Percentiles rank a stretch among this genome's conserved stretches.
phyloP scores from a whole-genome alignment of 2,797 vertebrate species.

The Babyrousa celebensis region DNA sequence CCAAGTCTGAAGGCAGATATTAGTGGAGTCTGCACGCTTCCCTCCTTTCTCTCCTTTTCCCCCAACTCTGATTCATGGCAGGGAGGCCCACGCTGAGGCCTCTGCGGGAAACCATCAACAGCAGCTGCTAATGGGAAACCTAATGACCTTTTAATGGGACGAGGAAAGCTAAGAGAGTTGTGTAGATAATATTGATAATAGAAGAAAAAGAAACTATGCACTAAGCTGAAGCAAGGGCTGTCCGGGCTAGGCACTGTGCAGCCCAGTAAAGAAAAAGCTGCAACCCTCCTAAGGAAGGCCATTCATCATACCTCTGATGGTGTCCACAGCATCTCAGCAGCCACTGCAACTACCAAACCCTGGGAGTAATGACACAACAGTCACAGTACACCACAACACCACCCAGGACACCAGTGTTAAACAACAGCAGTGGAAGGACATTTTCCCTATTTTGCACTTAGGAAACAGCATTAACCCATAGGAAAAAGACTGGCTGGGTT shows the following conservation, averaged over 20 bases:
- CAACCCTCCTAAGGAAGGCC: background rate
- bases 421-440: background rate
- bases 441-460: constrained; percentile 33
- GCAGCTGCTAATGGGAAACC: constrained; percentile 88
- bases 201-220: constrained; percentile 77
- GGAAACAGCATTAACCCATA: background rate
- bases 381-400: background rate
- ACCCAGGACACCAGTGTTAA: background rate
- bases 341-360: background rate
- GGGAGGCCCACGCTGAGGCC: constrained; percentile 81
- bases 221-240: constrained; percentile 78
- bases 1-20: background rate
- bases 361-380: background rate
- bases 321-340: background rate
- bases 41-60: constrained; percentile 48
- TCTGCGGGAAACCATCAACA: constrained; percentile 86
- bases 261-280: constrained; percentile 53
- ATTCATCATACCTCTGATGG: background rate
- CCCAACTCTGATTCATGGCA: constrained; percentile 74
- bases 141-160: constrained; percentile 90
- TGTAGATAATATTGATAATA: constrained; percentile 89
- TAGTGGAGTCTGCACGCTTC: background rate
- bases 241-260: constrained; percentile 72
- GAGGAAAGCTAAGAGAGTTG: constrained; percentile 87
- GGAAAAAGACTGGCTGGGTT: constrained; percentile 9